These are phyloP conservation scores for Catagonus wagneri DNA, from an alignment of 2,113 vertebrate genomes.

Conservation along the genomic window DNA sequence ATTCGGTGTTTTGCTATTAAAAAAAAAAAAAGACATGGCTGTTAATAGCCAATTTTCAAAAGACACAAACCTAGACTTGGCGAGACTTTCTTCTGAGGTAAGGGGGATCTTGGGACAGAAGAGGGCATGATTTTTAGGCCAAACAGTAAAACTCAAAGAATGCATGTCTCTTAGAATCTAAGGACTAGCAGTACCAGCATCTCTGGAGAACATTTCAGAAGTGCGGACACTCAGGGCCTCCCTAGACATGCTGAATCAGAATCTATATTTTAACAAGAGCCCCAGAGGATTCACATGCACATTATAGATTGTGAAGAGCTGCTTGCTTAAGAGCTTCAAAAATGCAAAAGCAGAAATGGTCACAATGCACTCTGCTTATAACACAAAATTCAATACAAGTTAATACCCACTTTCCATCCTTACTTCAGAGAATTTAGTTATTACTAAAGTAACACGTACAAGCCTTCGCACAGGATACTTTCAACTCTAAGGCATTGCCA, in stretches of 20 bases:
- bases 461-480: background rate
- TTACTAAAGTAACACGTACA: background rate
- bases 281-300: background rate
- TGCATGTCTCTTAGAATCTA: background rate
- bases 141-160: background rate
- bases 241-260: background rate
- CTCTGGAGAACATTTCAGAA: background rate
- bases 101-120: background rate
- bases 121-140: background rate
- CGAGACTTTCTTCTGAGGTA: background rate
- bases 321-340: background rate
- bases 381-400: background rate
- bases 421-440: conserved; percentile 13
- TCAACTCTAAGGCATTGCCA: background rate
- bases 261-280: background rate
- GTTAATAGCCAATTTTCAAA: conserved; percentile 9
- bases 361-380: background rate
- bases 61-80: background rate
- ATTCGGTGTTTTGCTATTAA: conserved; percentile 91
- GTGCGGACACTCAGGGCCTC: background rate
- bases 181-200: no score
- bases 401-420: background rate
- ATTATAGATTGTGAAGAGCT: background rate
- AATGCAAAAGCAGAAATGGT: background rate
- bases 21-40: conserved; percentile 49